Evolutionary conservation across 2,113 vertebrate species (phyloP).

Genomic region (Cavia porcellus): DNA sequence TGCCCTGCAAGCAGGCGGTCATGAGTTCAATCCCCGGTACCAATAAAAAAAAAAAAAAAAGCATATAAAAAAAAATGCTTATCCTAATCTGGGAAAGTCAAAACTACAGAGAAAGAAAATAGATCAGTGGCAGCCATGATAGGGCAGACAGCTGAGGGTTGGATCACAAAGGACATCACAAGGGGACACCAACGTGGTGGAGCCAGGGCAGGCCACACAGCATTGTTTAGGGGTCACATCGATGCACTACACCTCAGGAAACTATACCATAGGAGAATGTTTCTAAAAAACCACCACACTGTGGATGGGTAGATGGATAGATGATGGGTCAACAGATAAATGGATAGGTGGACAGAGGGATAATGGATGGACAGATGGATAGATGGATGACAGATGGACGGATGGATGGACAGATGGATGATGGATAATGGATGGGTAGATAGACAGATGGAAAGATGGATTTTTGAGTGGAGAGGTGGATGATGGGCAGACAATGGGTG

Average conservation of each 20-base stretch:
- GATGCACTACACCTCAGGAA: no score
- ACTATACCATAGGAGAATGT: background rate
- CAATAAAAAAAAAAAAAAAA: no score
- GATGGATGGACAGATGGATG: background rate
- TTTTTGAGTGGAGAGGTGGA: no score
- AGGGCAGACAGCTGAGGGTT: background rate
- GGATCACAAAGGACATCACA: background rate
- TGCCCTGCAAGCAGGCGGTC: no score
- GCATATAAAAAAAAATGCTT: background rate
- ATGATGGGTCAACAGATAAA: background rate
- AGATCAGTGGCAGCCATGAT: accelerated
- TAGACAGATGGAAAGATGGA: no score
- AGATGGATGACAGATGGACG: background rate
- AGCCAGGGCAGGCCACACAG: background rate
- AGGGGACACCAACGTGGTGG: accelerated
- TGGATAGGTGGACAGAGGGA: background rate
- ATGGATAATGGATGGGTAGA: no score
- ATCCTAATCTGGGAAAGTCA: constrained; percentile 10
- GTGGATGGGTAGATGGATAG: background rate
- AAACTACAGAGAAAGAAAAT: background rate
- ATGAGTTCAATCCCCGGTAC: no score
- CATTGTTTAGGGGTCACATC: background rate
- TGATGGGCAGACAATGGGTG: no score
- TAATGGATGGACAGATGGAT: background rate
- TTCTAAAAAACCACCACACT: background rate